These are phyloP conservation scores for Drosophila barbarae DNA, from an alignment of 2,888 invertebrate species.

Conservation along the genomic window DNA sequence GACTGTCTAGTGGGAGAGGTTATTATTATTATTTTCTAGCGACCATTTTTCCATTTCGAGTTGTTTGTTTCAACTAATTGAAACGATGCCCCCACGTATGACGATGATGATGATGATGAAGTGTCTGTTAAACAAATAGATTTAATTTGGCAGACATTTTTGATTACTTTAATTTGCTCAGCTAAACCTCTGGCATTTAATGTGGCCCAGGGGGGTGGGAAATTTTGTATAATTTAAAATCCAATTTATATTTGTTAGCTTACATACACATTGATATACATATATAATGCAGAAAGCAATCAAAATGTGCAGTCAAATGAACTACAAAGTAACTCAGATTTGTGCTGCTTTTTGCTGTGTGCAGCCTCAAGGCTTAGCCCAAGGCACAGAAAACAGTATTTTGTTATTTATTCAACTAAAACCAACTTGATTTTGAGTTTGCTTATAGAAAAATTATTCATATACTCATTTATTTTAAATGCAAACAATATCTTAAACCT, in stretches of 20 bases:
- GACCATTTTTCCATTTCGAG: constrained; percentile 30
- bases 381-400: neutral
- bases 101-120: constrained; percentile 20
- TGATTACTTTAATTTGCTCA: constrained; percentile 13
- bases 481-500: too few species aligned
- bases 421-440: constrained; percentile 1
- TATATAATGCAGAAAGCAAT: constrained; percentile 14
- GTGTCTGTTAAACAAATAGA: constrained; percentile 45
- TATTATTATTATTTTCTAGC: constrained; percentile 25
- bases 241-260: constrained; percentile 15
- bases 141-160: constrained; percentile 38
- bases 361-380: neutral
- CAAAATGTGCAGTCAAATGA: constrained; percentile 32
- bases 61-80: constrained; percentile 44
- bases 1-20: neutral
- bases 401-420: constrained; percentile 7
- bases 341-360: constrained; percentile 23
- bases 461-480: too few species aligned
- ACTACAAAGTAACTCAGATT: constrained; percentile 12
- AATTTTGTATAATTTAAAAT: constrained; percentile 16
- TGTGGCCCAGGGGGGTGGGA: neutral
- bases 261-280: neutral
- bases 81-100: constrained; percentile 28
- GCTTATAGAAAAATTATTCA: too few species aligned
- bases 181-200: neutral